Evolutionary conservation across 1,140 invertebrate species (phyloP).

Genomic region (Eumaeus atala): DNA sequence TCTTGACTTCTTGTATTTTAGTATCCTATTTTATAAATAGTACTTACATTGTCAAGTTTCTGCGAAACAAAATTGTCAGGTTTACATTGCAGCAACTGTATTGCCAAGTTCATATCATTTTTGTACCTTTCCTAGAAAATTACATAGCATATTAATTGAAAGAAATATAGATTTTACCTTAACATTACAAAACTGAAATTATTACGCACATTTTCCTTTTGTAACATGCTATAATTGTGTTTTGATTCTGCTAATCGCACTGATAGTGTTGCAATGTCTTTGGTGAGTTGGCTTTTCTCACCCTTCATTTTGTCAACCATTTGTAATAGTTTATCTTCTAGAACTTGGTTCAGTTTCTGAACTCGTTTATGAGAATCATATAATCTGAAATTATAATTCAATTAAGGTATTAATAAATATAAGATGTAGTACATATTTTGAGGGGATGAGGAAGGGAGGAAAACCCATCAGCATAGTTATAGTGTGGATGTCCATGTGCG

Average conservation of each 20-base stretch:
- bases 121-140: slow-evolving; percentile 90
- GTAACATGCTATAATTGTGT: slow-evolving; percentile 88
- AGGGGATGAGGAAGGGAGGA: no score
- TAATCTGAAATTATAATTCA: slow-evolving; percentile 76
- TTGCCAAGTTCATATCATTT: slow-evolving; percentile 94
- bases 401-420: no score
- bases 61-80: slow-evolving; percentile 95
- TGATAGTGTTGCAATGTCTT: slow-evolving; percentile 90
- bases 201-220: slow-evolving; percentile 89
- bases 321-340: slow-evolving; percentile 95
- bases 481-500: no score
- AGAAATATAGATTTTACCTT: not conserved
- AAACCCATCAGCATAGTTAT: no score
- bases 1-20: no score
- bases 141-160: not conserved
- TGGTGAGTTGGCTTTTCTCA: slow-evolving; percentile 90
- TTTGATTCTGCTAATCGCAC: slow-evolving; percentile 92
- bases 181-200: not conserved
- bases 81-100: slow-evolving; percentile 95
- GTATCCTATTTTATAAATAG: no score
- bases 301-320: slow-evolving; percentile 95
- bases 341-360: slow-evolving; percentile 95
- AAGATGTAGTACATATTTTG: no score
- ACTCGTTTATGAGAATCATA: slow-evolving; percentile 95
- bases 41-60: slow-evolving; percentile 91